phyloP scores from a whole-genome alignment of 2,797 vertebrate species.

The Sarcophilus harrisii region DNA sequence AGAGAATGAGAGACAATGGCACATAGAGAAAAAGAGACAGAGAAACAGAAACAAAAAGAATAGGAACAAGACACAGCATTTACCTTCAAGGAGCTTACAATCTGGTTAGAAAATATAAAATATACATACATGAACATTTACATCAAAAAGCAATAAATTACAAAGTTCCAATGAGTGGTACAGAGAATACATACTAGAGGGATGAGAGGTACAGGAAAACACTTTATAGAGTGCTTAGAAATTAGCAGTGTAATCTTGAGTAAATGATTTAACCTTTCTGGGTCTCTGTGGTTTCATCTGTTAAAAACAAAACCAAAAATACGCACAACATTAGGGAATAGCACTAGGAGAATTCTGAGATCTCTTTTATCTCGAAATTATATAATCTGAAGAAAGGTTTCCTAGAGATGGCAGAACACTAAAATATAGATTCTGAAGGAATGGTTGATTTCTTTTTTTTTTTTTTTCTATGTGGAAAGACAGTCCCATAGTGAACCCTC shows the following conservation, averaged over 20 bases:
- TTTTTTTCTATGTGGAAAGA: not conserved
- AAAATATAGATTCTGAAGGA: not conserved
- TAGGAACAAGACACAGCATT: not conserved
- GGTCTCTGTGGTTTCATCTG: not conserved
- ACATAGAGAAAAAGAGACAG: constrained; percentile 67
- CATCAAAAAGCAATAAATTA: not conserved
- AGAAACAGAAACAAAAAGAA: constrained; percentile 78
- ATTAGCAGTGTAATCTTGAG: not conserved
- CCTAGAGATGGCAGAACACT: not conserved
- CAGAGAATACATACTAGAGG: not conserved
- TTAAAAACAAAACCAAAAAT: not conserved
- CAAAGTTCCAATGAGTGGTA: not conserved
- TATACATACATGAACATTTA: not conserved
- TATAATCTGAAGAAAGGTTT: not conserved
- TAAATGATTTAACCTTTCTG: not conserved
- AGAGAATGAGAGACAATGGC: constrained; percentile 79
- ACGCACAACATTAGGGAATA: not conserved
- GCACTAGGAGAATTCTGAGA: not conserved
- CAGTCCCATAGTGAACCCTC: not conserved
- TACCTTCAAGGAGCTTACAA: not conserved
- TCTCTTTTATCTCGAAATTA: not conserved
- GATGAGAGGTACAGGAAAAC: not conserved
- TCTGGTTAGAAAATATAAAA: not conserved
- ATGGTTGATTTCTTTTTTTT: not conserved
- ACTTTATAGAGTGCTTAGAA: not conserved